phyloP scores from a whole-genome alignment of 2,797 vertebrate species.

The Phyllotis vaccarum region DNA sequence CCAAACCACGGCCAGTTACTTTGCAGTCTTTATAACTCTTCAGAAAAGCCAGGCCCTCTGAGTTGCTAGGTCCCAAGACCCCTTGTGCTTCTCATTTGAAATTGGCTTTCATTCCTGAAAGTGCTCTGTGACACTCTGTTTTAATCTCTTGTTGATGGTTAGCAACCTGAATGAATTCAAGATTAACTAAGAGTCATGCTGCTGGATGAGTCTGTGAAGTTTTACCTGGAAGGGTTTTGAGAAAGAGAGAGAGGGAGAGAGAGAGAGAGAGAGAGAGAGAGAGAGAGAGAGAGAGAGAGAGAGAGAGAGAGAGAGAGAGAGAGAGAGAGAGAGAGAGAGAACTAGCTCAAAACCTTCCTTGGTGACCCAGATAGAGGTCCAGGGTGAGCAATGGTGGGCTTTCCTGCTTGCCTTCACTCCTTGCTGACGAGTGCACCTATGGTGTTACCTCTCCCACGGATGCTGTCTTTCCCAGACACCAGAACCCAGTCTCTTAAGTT shows the following conservation, averaged over 20 bases:
- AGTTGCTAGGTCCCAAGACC: not conserved
- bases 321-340: not conserved
- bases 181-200: not conserved
- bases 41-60: not conserved
- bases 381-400: not conserved
- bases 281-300: not conserved
- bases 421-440: not conserved
- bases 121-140: not conserved
- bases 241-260: no score
- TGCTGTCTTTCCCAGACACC: not conserved
- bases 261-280: no score
- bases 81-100: not conserved
- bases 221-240: not conserved
- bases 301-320: no score
- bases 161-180: not conserved
- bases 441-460: accelerated
- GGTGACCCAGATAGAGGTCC: not conserved
- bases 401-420: not conserved
- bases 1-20: not conserved
- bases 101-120: not conserved
- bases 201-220: not conserved
- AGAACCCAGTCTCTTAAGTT: not conserved
- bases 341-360: not conserved
- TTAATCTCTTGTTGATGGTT: not conserved
- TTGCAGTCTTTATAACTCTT: conserved; percentile 15